Evolutionary conservation across 2,888 invertebrate genomes (phyloP).

Genomic region (Cetonia aurata): DNA sequence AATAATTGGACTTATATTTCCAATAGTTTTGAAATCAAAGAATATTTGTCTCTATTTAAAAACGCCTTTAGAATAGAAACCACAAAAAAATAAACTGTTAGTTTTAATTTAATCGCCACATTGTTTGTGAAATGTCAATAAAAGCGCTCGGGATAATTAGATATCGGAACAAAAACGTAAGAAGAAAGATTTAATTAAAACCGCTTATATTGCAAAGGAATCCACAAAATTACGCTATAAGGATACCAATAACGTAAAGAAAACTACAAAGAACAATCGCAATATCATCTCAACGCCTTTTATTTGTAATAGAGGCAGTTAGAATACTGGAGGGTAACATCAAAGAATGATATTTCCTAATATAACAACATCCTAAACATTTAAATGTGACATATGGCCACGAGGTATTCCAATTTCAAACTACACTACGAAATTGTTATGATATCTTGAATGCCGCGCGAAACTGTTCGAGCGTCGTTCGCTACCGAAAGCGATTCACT

Average conservation of each 20-base stretch:
- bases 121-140: too few relatives aligned
- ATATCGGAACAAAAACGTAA: too few relatives aligned
- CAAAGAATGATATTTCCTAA: slow-evolving; percentile 35
- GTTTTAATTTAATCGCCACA: too few relatives aligned
- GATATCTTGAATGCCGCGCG: slow-evolving; percentile 66
- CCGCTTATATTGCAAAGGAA: neutral
- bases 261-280: slow-evolving; percentile 21
- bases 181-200: too few relatives aligned
- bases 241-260: too few relatives aligned
- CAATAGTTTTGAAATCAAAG: too few relatives aligned
- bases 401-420: slow-evolving; percentile 54
- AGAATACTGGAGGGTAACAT: slow-evolving; percentile 15
- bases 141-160: too few relatives aligned
- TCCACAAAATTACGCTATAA: too few relatives aligned
- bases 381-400: slow-evolving; percentile 53
- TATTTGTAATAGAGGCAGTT: slow-evolving; percentile 14
- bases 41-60: too few relatives aligned
- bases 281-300: neutral
- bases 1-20: too few relatives aligned
- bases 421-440: slow-evolving; percentile 55
- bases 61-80: too few relatives aligned
- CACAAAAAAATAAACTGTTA: too few relatives aligned
- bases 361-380: slow-evolving; percentile 44
- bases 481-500: slow-evolving; percentile 43
- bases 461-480: slow-evolving; percentile 54